Evolutionary conservation across 2,797 vertebrate species (phyloP), one percentile per base, ranked within the genome.

Genomic region (Alfaro cultratus): DNA sequence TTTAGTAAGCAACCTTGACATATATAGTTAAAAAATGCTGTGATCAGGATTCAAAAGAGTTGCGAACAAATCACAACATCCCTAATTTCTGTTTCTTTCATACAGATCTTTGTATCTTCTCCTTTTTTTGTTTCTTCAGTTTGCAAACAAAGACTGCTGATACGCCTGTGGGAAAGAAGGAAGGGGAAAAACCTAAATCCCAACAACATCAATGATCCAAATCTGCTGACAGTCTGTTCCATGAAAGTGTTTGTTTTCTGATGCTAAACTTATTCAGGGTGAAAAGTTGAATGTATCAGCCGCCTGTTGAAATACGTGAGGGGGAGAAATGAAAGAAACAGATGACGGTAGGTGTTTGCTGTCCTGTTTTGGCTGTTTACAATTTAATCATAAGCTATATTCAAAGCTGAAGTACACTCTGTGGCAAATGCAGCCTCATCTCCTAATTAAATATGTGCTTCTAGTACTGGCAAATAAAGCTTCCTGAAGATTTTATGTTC

Each of bases 401-500:
- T 78, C 51, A 74, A 72, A 78, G 68, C 62, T 71, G 51, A 71
- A 77, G 75, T 71, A 81, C 78, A 85, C 78, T 43, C 72, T 75
- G 46, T 77, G 41, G 16, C 76, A 86, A 81, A 88, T 74, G 41
- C 60, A 62, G 87, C 84, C 87, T 86, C 78, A 82, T 80, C 73
- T 72, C 53, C 73, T 76, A 6, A 78, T 79, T 73, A 68, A 90
- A 85, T 68, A 13, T 72, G 43, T 12, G 15, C 49, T 71, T 34
- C 76, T 67, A 77, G 75, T 81, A 45, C 79, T 68, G 80, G 75
- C 55, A 89, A 72, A 77, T 75, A n/a, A 11, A 55, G 21, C 36
- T 75, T 71, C 31, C 62, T 43, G 39, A 82, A 78, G 23, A 76
- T 81, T 70, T 78, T 12, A 49, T 55, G 83, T 60, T 79, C 75